Evolutionary conservation across 2,888 invertebrate species (phyloP).

Genomic region (Quadriops clusia): DNA sequence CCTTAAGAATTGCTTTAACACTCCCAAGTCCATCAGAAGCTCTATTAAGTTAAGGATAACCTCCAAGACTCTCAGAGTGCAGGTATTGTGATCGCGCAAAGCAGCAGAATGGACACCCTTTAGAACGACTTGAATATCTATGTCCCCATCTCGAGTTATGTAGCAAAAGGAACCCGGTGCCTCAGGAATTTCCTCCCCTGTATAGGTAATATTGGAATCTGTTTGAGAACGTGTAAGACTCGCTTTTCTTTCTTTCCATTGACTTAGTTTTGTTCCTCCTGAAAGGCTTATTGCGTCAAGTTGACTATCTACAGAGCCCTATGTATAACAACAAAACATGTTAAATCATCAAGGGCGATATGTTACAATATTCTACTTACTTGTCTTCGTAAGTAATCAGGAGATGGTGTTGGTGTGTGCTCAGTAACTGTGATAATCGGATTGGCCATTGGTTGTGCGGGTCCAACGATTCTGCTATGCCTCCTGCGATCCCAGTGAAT

Average conservation of each 20-base stretch:
- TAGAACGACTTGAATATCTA: constrained; percentile 79
- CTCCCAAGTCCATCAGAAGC: constrained; percentile 80
- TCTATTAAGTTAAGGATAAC: constrained; percentile 87
- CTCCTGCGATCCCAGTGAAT: constrained; percentile 51
- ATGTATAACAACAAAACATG: too few relatives aligned
- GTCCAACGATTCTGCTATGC: constrained; percentile 40
- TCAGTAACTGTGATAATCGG: constrained; percentile 96
- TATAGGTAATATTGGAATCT: constrained; percentile 83
- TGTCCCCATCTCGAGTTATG: constrained; percentile 89
- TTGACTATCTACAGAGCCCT: constrained; percentile 81
- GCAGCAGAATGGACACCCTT: constrained; percentile 83
- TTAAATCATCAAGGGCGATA: neutral
- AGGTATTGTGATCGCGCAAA: constrained; percentile 70
- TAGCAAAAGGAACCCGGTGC: constrained; percentile 82
- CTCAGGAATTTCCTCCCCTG: constrained; percentile 75
- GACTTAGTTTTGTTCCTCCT: constrained; percentile 47
- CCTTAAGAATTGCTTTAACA: constrained; percentile 48
- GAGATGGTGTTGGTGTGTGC: constrained; percentile 86
- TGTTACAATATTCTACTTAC: constrained; percentile 34
- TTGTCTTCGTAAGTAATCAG: constrained; percentile 72
- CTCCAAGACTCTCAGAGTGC: constrained; percentile 83
- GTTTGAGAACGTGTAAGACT: constrained; percentile 77
- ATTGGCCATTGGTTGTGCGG: constrained; percentile 60
- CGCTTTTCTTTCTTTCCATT: constrained; percentile 54
- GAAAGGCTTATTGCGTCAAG: constrained; percentile 56